Percentiles rank a stretch among this genome's conserved stretches.
Conservation (phyloP, 2,113 vertebrate genomes). For the Crypturellus undulatus region DNA sequence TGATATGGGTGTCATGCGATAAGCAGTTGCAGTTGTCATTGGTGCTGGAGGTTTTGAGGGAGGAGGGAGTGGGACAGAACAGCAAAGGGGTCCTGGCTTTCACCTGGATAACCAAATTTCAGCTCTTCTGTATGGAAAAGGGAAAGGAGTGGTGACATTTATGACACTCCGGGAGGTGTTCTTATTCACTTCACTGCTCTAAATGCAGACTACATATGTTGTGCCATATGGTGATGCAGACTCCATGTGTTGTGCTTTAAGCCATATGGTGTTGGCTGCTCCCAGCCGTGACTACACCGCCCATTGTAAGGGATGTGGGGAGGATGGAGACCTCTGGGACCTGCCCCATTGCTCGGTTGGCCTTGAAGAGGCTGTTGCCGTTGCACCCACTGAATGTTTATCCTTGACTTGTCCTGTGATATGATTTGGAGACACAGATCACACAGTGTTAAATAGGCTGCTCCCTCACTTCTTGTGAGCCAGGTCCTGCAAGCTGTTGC, state of each 20-base stretch:
- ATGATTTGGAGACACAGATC: background rate
- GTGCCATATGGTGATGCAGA: background rate
- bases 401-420: too few relatives aligned
- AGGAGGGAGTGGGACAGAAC: background rate
- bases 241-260: background rate
- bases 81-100: background rate
- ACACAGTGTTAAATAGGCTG: background rate
- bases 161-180: background rate
- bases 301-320: background rate
- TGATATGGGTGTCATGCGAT: fast-evolving
- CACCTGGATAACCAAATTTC: background rate
- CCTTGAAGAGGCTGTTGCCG: background rate
- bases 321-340: background rate
- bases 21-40: background rate
- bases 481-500: background rate
- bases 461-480: background rate
- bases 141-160: background rate
- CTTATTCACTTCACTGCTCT: background rate
- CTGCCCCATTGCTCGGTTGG: too few relatives aligned
- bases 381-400: background rate
- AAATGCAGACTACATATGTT: background rate
- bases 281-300: background rate
- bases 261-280: background rate
- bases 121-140: background rate
- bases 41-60: background rate